Evolutionary conservation across 2,888 invertebrate species (phyloP), one percentile per base, ranked within the genome.

Genomic region (Aphidoletes aphidimyza): DNA sequence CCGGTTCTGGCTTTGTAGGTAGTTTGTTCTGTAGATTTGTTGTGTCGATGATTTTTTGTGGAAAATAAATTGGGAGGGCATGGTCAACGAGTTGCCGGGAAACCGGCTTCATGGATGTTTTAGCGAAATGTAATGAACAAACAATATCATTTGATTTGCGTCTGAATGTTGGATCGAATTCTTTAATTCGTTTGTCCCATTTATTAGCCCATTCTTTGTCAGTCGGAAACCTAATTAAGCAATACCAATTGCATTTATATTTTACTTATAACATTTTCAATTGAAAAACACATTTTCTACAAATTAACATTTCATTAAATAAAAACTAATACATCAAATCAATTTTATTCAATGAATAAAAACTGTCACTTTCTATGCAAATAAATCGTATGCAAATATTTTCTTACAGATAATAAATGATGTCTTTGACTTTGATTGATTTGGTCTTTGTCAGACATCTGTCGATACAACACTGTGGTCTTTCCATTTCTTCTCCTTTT

Each of bases 341-440:
- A n/a, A n/a, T n/a, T n/a, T n/a, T n/a, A n/a, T n/a, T n/a, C n/a
- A n/a, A n/a, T n/a, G n/a, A n/a, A n/a, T n/a, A n/a, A n/a, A n/a
- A n/a, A n/a, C n/a, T n/a, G n/a, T n/a, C n/a, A n/a, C n/a, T n/a
- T n/a, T n/a, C n/a, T n/a, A n/a, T n/a, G n/a, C n/a, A n/a, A n/a
- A n/a, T n/a, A n/a, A n/a, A n/a, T n/a, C n/a, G n/a, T n/a, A n/a
- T n/a, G n/a, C n/a, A n/a, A n/a, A n/a, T n/a, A n/a, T n/a, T 54
- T 54, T 2, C 81, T 81, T 81, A 81, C 81, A 36, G 37, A 81
- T 81, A 81, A 37, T 81, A 81, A 37, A 81, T 81, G 6, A 81
- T 37, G n/a, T 81, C 81, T 81, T 81, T 81, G 6, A 81, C 81
- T 81, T 81, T 81, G 26, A 81, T 81, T n/a, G 37, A 37, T 6